phyloP scores from a whole-genome alignment of 1,140 invertebrate species.

The Drosophila persimilis region DNA sequence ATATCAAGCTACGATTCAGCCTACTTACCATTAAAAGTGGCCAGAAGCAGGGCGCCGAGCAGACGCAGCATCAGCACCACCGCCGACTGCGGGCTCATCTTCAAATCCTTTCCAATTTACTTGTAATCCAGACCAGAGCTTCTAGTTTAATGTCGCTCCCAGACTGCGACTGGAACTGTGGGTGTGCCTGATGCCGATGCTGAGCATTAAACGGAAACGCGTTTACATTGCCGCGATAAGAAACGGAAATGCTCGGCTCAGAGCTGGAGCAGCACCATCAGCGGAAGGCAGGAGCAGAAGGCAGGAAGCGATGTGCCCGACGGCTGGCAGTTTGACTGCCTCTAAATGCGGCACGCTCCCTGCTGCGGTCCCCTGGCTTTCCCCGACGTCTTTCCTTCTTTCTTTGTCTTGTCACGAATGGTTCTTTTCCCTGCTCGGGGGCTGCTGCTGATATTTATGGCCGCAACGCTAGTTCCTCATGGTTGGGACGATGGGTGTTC shows the following conservation, averaged over 20 bases:
- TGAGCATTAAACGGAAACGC: constrained; percentile 74
- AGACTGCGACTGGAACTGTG: constrained; percentile 25
- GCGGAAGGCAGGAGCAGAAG: constrained; percentile 32
- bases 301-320: constrained; percentile 57
- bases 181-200: constrained; percentile 24
- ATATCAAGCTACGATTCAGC: constrained; percentile 43
- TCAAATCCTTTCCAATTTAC: constrained; percentile 75
- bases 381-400: constrained; percentile 21
- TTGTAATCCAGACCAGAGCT: constrained; percentile 69
- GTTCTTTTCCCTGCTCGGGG: constrained; percentile 19
- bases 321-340: constrained; percentile 69
- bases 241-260: constrained; percentile 73
- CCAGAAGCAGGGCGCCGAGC: constrained; percentile 41
- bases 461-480: constrained; percentile 29
- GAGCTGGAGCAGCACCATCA: constrained; percentile 26
- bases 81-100: constrained; percentile 44
- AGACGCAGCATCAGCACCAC: constrained; percentile 26
- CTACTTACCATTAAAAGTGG: constrained; percentile 62
- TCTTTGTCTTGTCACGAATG: constrained; percentile 37
- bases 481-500: constrained; percentile 1
- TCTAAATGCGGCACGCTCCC: constrained; percentile 62
- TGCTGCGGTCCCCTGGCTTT: constrained; percentile 12
- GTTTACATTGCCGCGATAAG: constrained; percentile 77
- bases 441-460: constrained; percentile 63
- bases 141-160: constrained; percentile 58